Base-by-base conservation (phyloP, 2,113 vertebrate species). In the Notarius lentiginosus region DNA sequence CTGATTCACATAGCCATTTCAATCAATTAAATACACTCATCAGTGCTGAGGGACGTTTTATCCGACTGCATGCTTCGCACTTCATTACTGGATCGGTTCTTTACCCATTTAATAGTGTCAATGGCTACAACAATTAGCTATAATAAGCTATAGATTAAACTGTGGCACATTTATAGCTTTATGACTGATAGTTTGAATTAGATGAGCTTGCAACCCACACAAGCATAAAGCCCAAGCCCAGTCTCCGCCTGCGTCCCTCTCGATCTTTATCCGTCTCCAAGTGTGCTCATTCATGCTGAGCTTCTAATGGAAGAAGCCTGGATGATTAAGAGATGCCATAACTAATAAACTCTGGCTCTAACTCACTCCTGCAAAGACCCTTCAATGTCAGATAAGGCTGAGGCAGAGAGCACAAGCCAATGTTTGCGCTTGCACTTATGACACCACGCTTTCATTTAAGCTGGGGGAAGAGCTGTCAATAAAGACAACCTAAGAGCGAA, bases 291-390 rank as follows among this genome's bases (percentile, higher is more conserved):
- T 82, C 72, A 83, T 30, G 34, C 30, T 66, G 70, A 53, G 76
- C 24, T 34, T 86, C 72, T 90, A 88, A 88, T 84, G 79, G 84
- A 87, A 56, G 68, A 82, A 82, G 80, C 88, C 79, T 90, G 89
- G 65, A 87, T 92, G 92, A 94, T 93, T 91, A 93, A 91, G 91
- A 92, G 92, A 92, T 92, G 91, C 92, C 91, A 94, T 92, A 92
- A 92, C 92, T 92, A 93, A 95, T 93, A 95, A 93, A 90, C 89
- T 88, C 88, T 89, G 47, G 82, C 82, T 84, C 89, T 90, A 87
- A 92, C 86, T 80, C 86, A 90, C 91, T 89, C 87, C 87, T 70
- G 27, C 51, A 90, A 89, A 89, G 84, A 47, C 88, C 81, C 55
- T 85, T 87, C 84, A 88, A 83, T 85, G 90, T 79, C 87, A 84